phyloP scores from a whole-genome alignment of 2,888 invertebrate genomes.

The Tenthredo notha region DNA sequence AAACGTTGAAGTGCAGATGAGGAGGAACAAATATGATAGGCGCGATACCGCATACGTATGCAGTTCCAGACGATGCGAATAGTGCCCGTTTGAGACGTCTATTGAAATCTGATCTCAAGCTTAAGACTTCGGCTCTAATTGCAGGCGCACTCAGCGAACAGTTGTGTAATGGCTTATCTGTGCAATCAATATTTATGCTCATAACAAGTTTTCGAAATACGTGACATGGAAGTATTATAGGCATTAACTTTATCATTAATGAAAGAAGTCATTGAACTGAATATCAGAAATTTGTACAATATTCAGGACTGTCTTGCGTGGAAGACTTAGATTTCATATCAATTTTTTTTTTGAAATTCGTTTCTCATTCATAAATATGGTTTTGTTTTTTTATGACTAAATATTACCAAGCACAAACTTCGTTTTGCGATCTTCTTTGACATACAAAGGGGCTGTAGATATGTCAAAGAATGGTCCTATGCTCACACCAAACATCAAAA shows the following conservation, averaged over 20 bases:
- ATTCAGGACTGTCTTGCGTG: background rate
- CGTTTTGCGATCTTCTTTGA: constrained; percentile 76
- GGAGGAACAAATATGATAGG: constrained; percentile 75
- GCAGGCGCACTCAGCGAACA: constrained; percentile 87
- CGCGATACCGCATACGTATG: constrained; percentile 74
- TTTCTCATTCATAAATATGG: background rate
- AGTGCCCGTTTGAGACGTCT: constrained; percentile 93
- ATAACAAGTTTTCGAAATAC: constrained; percentile 30
- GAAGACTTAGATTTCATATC: background rate
- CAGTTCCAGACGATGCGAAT: constrained; percentile 73
- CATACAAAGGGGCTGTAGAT: constrained; percentile 73
- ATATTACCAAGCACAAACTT: constrained; percentile 72
- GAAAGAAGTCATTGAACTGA: constrained; percentile 11
- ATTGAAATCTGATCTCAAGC: constrained; percentile 93
- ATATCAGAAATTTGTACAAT: background rate
- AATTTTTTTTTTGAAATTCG: background rate
- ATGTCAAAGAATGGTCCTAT: constrained; percentile 88
- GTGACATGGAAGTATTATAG: constrained; percentile 47
- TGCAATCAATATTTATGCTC: constrained; percentile 51
- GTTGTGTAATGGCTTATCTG: constrained; percentile 86
- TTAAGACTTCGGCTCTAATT: constrained; percentile 91
- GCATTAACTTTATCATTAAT: constrained; percentile 56
- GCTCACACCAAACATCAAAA: constrained; percentile 90
- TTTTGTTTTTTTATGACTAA: background rate
- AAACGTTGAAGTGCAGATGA: constrained; percentile 88